Evolutionary conservation across 2,113 vertebrate genomes (phyloP), one percentile per base, ranked within the genome.

Genomic region (Pangasianodon gigas): DNA sequence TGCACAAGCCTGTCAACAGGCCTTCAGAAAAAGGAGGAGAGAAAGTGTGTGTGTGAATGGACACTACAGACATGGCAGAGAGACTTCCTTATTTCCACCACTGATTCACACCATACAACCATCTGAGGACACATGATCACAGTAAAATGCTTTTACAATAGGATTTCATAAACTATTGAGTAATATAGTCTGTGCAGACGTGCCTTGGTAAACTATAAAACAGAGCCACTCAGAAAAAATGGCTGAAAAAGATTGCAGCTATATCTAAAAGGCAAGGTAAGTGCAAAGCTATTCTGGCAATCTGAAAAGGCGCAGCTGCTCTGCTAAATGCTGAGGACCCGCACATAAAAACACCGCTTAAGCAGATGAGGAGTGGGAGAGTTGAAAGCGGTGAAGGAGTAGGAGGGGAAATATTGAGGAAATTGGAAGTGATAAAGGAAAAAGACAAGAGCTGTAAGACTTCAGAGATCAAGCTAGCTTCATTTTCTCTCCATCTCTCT

Each of bases 331-430:
- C 79, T 9, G 79, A 60, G 19, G 18, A 83, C 3, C 81, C 1
- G 19, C 81, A 58, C 16, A 82, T 32, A 60, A 81, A n/a, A 65
- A 32, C 29, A 81, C 29, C 0, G 41, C 58, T 88, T 83, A 41
- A 83, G 37, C 79, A 84, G 71, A 89, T 85, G 51, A 85, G 54
- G 77, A 89, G 90, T 88, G 83, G 71, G 81, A 87, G 81, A 88
- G 32, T 46, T 62, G 62, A 62, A 46, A 89, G 56, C 65, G 19
- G 58, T 81, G 58, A 83, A 83, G 10, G 24, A 83, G 80, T 71
- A 69, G 65, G 81, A 74, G 67, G 80, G 54, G 62, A 83, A 46
- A 87, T 77, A 58, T 41, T 62, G 13, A 84, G 82, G 18, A 58
- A 89, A 84, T 56, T 74, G 62, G 41, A 77, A 62, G 48, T 1